These are phyloP conservation scores for Spondyliosoma cantharus DNA, from an alignment of 2,797 vertebrate species.

Conservation along the genomic window DNA sequence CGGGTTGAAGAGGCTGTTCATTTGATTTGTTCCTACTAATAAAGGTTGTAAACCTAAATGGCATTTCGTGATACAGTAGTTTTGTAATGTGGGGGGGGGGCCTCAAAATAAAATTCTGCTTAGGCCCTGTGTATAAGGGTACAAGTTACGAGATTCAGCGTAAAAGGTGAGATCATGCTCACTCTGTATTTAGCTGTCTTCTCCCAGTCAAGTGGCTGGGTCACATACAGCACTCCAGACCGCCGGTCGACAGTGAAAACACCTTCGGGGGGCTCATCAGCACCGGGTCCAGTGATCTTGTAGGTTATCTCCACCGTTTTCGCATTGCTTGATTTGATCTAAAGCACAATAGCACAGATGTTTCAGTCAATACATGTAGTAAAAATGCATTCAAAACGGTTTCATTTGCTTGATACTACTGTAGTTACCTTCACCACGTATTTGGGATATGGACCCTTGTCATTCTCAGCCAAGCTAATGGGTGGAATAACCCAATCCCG, in stretches of 20 bases:
- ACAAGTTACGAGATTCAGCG: background rate
- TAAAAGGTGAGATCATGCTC: slow-evolving; percentile 51
- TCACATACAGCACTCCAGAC: slow-evolving; percentile 84
- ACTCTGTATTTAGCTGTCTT: slow-evolving; percentile 82
- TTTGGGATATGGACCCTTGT: slow-evolving; percentile 68
- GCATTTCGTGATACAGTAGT: too few relatives aligned
- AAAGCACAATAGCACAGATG: slow-evolving; percentile 1
- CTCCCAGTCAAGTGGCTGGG: slow-evolving; percentile 87
- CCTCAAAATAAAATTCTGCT: too few relatives aligned
- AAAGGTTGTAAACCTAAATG: too few relatives aligned
- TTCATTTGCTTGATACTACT: background rate
- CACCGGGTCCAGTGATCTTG: slow-evolving; percentile 88
- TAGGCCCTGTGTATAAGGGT: too few relatives aligned
- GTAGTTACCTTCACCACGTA: slow-evolving; percentile 67
- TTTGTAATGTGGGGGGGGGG: too few relatives aligned
- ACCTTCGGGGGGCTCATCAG: slow-evolving; percentile 84
- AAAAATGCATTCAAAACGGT: background rate
- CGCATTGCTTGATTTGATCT: slow-evolving; percentile 88
- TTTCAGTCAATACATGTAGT: background rate
- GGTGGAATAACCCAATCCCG: slow-evolving; percentile 75
- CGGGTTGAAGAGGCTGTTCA: too few relatives aligned
- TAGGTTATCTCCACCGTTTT: slow-evolving; percentile 84
- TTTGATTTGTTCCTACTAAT: too few relatives aligned
- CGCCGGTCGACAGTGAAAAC: slow-evolving; percentile 85
- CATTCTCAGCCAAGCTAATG: slow-evolving; percentile 71